Evolutionary conservation across 1,140 invertebrate species (phyloP), one percentile per base, ranked within the genome.

Genomic region (Vollenhovia emeryi): DNA sequence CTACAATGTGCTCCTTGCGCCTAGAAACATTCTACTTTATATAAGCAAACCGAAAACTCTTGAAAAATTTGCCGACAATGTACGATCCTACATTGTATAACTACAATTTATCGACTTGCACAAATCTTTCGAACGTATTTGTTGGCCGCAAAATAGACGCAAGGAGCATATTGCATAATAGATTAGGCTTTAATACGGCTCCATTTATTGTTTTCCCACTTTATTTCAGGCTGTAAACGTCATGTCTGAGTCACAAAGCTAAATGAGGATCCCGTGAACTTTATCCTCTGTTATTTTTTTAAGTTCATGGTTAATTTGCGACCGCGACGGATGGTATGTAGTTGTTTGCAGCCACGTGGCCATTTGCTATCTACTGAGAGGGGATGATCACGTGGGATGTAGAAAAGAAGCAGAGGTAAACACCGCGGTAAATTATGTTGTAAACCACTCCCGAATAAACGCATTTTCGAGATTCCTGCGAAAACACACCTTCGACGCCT

Each of bases 341-440:
- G n/a, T n/a, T 6, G 13, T 64, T 73, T 79, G 18, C 24, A 18
- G 27, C 36, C 78, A 57, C 50, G 66, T 82, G 66, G 48, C 15
- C 27, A 6, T 15, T 55, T 11, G 27, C 30, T 4, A 45, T 3
- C 50, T 57, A 21, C 18, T 13, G 40, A 33, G 18, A 24, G 11
- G 2, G 18, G 18, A 30, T 73, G 40, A 59, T 73, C 24, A 3
- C 24, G 24, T 18, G 18, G n/a, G n/a, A n/a, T n/a, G n/a, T n/a
- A 5, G 52, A 82, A 82, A 71, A 79, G 62, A 82, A 59, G 13
- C 52, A 71, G 50, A 45, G 18, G 5, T 73, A 82, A 82, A 82
- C 52, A 82, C 3, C 0, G 36, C 11, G 24, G 9, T 82, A 40
- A 82, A 59, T 82, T 82, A 73, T 82, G 50, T 36, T 73, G 36